Evolutionary conservation across 2,888 invertebrate genomes (phyloP).

Genomic region (Rosalia funebris): DNA sequence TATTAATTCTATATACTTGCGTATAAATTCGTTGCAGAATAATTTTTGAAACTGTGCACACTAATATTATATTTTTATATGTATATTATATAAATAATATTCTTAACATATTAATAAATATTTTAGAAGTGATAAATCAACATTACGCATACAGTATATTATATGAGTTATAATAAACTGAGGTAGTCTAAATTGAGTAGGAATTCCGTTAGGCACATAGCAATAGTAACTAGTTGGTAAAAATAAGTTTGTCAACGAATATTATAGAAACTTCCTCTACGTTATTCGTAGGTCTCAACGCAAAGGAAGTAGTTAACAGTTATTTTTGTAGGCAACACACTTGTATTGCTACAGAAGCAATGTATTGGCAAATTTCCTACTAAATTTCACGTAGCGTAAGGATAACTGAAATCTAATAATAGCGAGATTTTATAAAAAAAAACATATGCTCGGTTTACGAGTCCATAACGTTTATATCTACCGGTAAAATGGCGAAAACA

Average conservation of each 20-base stretch:
- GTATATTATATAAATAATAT: no score
- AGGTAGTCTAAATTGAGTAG: slow-evolving; percentile 1
- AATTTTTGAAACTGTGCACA: no score
- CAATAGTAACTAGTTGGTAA: slow-evolving; percentile 23
- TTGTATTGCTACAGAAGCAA: slow-evolving; percentile 1
- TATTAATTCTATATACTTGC: no score
- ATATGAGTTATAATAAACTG: no score
- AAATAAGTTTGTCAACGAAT: slow-evolving; percentile 26
- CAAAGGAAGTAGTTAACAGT: slow-evolving; percentile 26
- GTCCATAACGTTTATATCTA: not conserved
- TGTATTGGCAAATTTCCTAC: slow-evolving; percentile 12
- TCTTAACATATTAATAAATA: no score
- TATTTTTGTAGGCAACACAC: slow-evolving; percentile 22
- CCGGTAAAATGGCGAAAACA: not conserved
- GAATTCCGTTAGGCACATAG: slow-evolving; percentile 13
- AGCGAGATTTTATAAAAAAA: not conserved
- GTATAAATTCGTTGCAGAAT: no score
- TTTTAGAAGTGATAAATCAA: no score
- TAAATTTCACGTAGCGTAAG: not conserved
- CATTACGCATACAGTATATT: no score
- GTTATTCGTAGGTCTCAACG: slow-evolving; percentile 4
- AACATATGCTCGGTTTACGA: not conserved
- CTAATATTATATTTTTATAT: no score
- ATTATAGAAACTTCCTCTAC: slow-evolving; percentile 24
- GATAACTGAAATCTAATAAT: not conserved